Evolutionary conservation across 53 echinoderm and acorn worm species (phyloP).

Genomic region (Holothuria leucospilota): DNA sequence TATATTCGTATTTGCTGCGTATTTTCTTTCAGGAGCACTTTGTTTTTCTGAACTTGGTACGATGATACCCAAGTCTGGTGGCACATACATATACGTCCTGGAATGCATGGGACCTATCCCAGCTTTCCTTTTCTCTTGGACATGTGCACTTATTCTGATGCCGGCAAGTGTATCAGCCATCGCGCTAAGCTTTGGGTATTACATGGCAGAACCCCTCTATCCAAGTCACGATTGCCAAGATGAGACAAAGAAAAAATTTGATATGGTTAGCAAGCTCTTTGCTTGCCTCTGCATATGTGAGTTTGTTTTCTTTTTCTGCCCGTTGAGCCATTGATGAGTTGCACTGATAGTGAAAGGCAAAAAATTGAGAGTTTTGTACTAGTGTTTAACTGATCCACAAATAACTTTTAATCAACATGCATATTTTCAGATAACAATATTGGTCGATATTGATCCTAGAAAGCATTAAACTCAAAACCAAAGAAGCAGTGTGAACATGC

Average conservation of each 20-base stretch:
- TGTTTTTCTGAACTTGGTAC: slow-evolving; percentile 90
- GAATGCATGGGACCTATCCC: slow-evolving; percentile 74
- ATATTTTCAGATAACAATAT: no score
- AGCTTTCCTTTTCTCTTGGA: slow-evolving; percentile 81
- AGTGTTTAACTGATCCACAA: no score
- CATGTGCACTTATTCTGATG: slow-evolving; percentile 77
- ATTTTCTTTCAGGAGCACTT: slow-evolving; percentile 69
- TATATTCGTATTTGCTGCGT: not conserved
- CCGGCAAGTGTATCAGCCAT: slow-evolving; percentile 76
- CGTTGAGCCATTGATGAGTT: no score
- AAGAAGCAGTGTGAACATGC: no score
- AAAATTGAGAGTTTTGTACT: no score
- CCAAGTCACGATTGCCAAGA: slow-evolving; percentile 52
- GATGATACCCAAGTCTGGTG: slow-evolving; percentile 84
- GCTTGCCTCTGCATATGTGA: slow-evolving; percentile 77
- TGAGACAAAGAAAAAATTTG: not conserved
- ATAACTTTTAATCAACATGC: no score
- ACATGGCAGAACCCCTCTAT: slow-evolving; percentile 61
- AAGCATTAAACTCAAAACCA: no score
- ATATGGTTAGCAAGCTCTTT: slow-evolving; percentile 63
- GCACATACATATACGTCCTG: slow-evolving; percentile 73
- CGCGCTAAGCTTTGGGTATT: slow-evolving; percentile 76
- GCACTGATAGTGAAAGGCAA: no score
- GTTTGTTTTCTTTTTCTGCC: slow-evolving; percentile 20
- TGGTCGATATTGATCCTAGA: no score